Evolutionary conservation across 2,113 vertebrate genomes (phyloP), one percentile per base, ranked within the genome.

Genomic region (Pelusios castaneus): DNA sequence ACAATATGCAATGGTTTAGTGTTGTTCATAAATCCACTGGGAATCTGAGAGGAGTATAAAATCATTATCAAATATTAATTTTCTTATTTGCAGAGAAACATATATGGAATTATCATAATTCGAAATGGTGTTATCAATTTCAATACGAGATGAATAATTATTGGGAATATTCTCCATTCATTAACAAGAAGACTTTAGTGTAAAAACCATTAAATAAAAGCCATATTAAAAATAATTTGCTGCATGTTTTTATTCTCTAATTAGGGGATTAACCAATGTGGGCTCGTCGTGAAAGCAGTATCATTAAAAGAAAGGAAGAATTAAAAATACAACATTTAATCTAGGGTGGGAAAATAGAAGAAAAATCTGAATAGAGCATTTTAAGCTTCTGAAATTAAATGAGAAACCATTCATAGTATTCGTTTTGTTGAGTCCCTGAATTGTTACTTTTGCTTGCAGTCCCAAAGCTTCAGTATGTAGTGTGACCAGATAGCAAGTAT

Each of bases 41-140:
- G 84, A 94, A 89, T 85, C 78, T 90, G 82, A 34, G 25, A 82
- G 58, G 88, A 24, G 43, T 95, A 25, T 80, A 92, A 95, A 94
- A 94, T 94, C 38, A 85, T 63, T 83, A 88, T 91, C 86, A 91
- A 97, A 94, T 96, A 96, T 95, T 94, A 96, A 91, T 94, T 97
- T 97, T 96, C 60, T 91, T 63, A 24, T 92, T 93, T 92, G 47
- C 52, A 76, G 91, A 73, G 70, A 94, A 92, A 96, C 58, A 76
- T 76, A 38, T 21, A 82, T 83, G 43, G 56, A 97, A 93, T 93
- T 91, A 90, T 55, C 90, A 41, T 88, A 89, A 96, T 91, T 97
- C 73, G 70, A 97, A 95, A 84, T 14, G 6, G 54, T 82, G 21
- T 21, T 94, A 91, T 94, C 92, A 88, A 25, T 97, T 95, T 97